phyloP scores from a whole-genome alignment of 2,888 invertebrate species.

The Malthinus seriepunctatus region DNA sequence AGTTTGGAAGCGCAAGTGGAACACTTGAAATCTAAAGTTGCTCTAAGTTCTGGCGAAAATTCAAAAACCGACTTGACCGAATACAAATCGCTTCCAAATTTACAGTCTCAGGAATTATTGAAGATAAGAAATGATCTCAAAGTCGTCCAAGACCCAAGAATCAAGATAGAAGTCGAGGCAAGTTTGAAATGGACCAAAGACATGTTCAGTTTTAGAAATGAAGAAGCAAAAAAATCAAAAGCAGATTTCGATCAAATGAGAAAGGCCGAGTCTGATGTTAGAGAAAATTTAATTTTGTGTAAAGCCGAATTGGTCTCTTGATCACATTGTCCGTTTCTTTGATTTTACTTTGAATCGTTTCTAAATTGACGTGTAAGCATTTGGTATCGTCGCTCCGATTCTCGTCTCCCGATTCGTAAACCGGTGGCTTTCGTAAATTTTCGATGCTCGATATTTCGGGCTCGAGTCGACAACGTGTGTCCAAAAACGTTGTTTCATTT shows the following conservation, averaged over 20 bases:
- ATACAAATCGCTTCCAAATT: constrained; percentile 44
- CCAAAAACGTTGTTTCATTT: constrained; percentile 57
- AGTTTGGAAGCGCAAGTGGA: constrained; percentile 46
- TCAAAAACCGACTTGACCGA: constrained; percentile 45
- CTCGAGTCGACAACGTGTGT: constrained; percentile 31
- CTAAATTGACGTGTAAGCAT: constrained; percentile 58
- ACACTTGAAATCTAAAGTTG: constrained; percentile 35
- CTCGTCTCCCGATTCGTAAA: constrained; percentile 28
- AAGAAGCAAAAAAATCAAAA: constrained; percentile 40
- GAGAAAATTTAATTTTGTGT: constrained; percentile 36
- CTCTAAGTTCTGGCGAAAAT: constrained; percentile 27
- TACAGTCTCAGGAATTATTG: constrained; percentile 38
- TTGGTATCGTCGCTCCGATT: constrained; percentile 62
- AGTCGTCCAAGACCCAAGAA: constrained; percentile 37
- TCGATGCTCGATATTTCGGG: constrained; percentile 49
- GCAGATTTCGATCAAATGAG: constrained; percentile 36
- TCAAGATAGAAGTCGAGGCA: constrained; percentile 39
- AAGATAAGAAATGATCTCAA: constrained; percentile 38
- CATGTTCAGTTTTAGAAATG: constrained; percentile 35
- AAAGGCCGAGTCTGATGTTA: constrained; percentile 36
- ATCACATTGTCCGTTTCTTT: constrained; percentile 63
- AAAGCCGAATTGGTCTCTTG: constrained; percentile 52
- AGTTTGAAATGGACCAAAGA: constrained; percentile 44
- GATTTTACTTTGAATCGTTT: constrained; percentile 57
- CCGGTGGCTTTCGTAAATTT: constrained; percentile 32